Conservation (phyloP, 2,888 invertebrate genomes). For the Thysanoteuthis rhombus region DNA sequence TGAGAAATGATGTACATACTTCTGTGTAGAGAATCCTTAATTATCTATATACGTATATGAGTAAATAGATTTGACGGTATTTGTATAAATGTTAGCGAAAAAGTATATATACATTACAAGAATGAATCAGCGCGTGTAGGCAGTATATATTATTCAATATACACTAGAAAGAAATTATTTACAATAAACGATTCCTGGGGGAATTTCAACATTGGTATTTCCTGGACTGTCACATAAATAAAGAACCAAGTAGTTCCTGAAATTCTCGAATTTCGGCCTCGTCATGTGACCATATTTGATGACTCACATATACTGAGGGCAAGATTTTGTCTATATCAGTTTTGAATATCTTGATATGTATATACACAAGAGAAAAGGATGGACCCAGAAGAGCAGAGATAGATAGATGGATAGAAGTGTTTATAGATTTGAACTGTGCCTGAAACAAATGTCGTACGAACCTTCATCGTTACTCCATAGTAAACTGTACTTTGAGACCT, state of each 20-base stretch:
- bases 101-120: neutral
- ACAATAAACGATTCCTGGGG: neutral
- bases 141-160: neutral
- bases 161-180: neutral
- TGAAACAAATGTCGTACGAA: too few relatives aligned
- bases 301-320: neutral
- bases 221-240: neutral
- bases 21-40: neutral
- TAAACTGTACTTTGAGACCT: too few relatives aligned
- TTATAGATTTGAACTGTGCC: too few relatives aligned
- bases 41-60: neutral
- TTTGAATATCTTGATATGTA: neutral
- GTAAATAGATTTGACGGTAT: neutral
- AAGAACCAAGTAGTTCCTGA: neutral
- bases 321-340: neutral
- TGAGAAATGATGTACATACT: neutral
- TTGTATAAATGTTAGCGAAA: neutral
- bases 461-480: too few relatives aligned
- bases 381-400: neutral
- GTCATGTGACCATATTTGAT: neutral
- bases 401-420: neutral
- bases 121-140: neutral
- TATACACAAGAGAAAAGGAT: neutral
- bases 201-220: neutral
- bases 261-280: neutral